A percentile compares a stretch with the other conserved stretches of the same genome.
phyloP scores from a whole-genome alignment of 2,113 vertebrate species.

The Rhizomys pruinosus region DNA sequence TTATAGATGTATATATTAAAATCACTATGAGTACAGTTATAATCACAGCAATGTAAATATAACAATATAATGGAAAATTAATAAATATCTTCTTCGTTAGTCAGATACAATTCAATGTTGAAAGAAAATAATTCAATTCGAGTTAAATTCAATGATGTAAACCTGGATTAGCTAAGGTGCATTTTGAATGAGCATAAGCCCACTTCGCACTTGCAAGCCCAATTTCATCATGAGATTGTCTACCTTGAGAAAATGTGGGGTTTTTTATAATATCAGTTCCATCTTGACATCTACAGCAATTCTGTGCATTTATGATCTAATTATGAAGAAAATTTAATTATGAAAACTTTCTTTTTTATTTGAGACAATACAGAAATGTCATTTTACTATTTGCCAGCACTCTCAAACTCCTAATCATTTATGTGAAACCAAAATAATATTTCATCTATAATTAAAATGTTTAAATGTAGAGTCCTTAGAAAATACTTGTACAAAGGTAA shows the following conservation, averaged over 20 bases:
- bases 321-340: not conserved
- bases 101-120: not conserved
- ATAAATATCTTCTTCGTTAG: not conserved
- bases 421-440: slow-evolving; percentile 11
- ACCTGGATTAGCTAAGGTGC: not conserved
- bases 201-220: not conserved
- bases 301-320: not conserved
- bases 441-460: slow-evolving; percentile 44
- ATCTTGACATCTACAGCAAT: not conserved
- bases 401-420: not conserved
- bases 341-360: not conserved
- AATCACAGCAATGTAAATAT: not conserved
- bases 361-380: not conserved
- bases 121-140: not conserved
- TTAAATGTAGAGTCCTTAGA: not conserved
- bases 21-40: not conserved
- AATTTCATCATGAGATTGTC: not conserved
- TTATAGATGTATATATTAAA: not conserved
- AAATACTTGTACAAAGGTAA: slow-evolving; percentile 62
- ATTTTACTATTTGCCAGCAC: not conserved
- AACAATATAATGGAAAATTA: not conserved
- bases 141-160: not conserved
- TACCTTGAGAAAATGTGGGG: not conserved
- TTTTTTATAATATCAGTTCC: not conserved
- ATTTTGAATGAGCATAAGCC: not conserved